A percentile compares a stretch with the other conserved stretches of the same genome.
These are phyloP conservation scores for Eustalomyia histrio DNA, from an alignment of 2,888 invertebrate species.

Conservation along the genomic window DNA sequence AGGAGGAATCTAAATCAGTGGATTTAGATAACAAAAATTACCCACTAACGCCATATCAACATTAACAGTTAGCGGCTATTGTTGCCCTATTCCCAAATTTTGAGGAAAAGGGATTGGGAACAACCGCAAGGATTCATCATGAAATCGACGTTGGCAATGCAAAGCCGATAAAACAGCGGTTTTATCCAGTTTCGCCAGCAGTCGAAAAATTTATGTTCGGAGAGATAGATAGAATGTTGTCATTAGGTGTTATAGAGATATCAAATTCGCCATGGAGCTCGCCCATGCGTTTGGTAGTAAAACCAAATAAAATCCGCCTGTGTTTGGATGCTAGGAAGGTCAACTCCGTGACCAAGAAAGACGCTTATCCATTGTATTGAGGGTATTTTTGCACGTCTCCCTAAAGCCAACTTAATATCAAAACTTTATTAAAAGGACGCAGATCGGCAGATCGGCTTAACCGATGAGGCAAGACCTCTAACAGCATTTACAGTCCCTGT, in stretches of 20 bases:
- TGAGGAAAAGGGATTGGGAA: background rate
- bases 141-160: slow-evolving; percentile 7
- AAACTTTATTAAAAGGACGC: too few species aligned
- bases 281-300: slow-evolving; percentile 69
- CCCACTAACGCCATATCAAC: too few species aligned
- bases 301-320: slow-evolving; percentile 67
- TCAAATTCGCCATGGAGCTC: slow-evolving; percentile 70
- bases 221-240: slow-evolving; percentile 73
- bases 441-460: slow-evolving; percentile 27
- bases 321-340: slow-evolving; percentile 71
- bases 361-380: too few species aligned
- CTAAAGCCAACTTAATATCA: too few species aligned
- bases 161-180: background rate
- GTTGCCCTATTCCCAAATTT: background rate
- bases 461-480: slow-evolving; percentile 40
- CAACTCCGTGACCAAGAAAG: slow-evolving; percentile 48
- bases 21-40: too few species aligned
- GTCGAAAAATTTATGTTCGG: slow-evolving; percentile 54
- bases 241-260: slow-evolving; percentile 69
- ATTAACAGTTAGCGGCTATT: too few species aligned
- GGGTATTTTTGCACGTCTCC: too few species aligned
- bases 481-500: slow-evolving; percentile 57
- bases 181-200: slow-evolving; percentile 32
- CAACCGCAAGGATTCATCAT: background rate
- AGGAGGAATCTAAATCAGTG: too few species aligned